phyloP scores from a whole-genome alignment of 2,113 vertebrate species.

The Gadus chalcogrammus region DNA sequence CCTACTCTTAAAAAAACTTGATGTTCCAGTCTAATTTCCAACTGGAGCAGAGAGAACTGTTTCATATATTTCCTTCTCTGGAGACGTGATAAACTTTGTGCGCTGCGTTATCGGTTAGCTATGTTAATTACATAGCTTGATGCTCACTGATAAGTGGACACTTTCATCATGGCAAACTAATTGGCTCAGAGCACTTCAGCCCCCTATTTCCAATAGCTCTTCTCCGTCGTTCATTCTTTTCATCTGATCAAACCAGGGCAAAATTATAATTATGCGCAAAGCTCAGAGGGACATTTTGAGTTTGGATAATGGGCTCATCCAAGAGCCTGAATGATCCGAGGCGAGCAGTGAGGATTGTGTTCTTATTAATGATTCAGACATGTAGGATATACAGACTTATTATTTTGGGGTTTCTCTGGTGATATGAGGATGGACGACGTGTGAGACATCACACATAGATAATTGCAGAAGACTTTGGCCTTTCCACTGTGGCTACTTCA shows the following conservation, averaged over 20 bases:
- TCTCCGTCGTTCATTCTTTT: conserved; percentile 45
- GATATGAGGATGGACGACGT: neutral
- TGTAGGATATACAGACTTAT: neutral
- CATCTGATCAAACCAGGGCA: conserved; percentile 51
- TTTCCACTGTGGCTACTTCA: neutral
- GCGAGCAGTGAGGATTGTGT: no score
- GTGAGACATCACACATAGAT: no score
- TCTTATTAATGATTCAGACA: no score
- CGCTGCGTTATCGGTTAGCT: conserved; percentile 47
- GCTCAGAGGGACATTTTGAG: conserved; percentile 41
- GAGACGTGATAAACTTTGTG: conserved; percentile 21
- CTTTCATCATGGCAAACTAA: conserved; percentile 61
- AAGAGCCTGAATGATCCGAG: conserved; percentile 16
- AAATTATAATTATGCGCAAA: conserved; percentile 55
- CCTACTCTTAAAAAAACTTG: conserved; percentile 41
- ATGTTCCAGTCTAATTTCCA: conserved; percentile 50
- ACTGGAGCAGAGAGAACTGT: neutral
- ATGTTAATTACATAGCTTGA: conserved; percentile 63
- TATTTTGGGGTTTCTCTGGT: neutral
- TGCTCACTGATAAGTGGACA: conserved; percentile 50
- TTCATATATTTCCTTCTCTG: neutral
- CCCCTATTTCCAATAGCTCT: conserved; percentile 24
- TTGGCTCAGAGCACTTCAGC: conserved; percentile 44
- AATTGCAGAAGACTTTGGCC: neutral
- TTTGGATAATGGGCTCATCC: conserved; percentile 18